phyloP scores from a whole-genome alignment of 2,888 invertebrate species.

The Metallyticus violacea region DNA sequence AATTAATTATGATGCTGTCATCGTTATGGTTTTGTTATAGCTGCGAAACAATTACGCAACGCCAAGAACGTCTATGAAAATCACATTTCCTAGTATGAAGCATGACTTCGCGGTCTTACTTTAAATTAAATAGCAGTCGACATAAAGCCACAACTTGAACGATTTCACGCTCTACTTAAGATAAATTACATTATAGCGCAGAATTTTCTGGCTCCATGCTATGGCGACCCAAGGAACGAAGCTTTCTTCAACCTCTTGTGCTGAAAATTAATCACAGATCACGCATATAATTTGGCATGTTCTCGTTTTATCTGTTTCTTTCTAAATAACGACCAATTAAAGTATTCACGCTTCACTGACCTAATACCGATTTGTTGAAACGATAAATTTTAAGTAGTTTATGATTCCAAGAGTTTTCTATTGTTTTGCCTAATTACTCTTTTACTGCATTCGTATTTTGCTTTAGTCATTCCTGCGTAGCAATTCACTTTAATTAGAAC shows the following conservation, averaged over 20 bases:
- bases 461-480: neutral
- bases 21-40: neutral
- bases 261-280: neutral
- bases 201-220: neutral
- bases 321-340: too few relatives aligned
- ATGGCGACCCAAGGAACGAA: neutral
- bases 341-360: neutral
- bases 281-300: neutral
- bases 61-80: too few relatives aligned
- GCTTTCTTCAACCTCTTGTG: neutral
- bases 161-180: neutral
- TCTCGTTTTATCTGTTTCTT: too few relatives aligned
- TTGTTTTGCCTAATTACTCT: neutral
- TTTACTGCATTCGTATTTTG: neutral
- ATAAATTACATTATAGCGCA: neutral
- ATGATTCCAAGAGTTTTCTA: too few relatives aligned
- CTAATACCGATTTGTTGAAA: neutral
- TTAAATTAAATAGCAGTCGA: neutral
- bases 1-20: neutral
- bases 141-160: neutral
- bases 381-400: neutral
- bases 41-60: neutral
- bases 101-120: neutral
- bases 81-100: neutral
- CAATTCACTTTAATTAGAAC: neutral